Base-by-base conservation (phyloP, 1,140 invertebrate species). In the Hyles euphorbiae region DNA sequence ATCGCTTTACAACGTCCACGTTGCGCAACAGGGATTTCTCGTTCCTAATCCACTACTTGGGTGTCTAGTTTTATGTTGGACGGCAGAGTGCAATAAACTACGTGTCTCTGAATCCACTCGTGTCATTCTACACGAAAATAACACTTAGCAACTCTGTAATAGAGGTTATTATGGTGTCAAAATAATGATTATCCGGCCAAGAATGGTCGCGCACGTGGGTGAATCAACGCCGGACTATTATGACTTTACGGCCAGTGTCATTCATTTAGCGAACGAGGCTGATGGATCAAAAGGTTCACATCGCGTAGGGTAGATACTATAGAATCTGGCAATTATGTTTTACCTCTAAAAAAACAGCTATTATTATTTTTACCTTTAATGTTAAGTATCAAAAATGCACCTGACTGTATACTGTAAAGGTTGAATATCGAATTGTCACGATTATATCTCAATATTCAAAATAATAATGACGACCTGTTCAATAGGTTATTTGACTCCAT, bases 201-300 rank as follows among this genome's bases (percentile, higher is more conserved):
- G 44, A 10, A 56, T n/a, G 40, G 45, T 4, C 48, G 52, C 34
- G 63, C 66, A 71, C 68, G 68, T 74, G 72, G 72, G 69, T 71
- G 72, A 68, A 70, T 64, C 55, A 60, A 63, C 57, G 47, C 61
- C 12, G 44, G 33, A 43, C 67, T 51, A 67, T 71, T 74, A 68
- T 71, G 48, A 64, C 60, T 74, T 74, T 74, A 74, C 53, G 54
- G 62, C 61, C 40, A 60, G 53, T 68, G 63, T 68, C 69, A 71
- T 74, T 74, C 69, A 69, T 74, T 72, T 71, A 67, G 72, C 72
- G 63, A 71, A 68, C 53, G 56, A 67, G 68, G 67, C 68, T 45
- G 65, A 63, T 61, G 58, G 58, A 61, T 61, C 55, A 53, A 47
- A 68, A 56, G 8, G 22, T 22, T 8, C 4, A 40, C 36, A 40